A percentile compares a stretch with the other conserved stretches of the same genome.
Conservation (phyloP, 1,140 invertebrate species). For the Eupristina koningsbergeri region DNA sequence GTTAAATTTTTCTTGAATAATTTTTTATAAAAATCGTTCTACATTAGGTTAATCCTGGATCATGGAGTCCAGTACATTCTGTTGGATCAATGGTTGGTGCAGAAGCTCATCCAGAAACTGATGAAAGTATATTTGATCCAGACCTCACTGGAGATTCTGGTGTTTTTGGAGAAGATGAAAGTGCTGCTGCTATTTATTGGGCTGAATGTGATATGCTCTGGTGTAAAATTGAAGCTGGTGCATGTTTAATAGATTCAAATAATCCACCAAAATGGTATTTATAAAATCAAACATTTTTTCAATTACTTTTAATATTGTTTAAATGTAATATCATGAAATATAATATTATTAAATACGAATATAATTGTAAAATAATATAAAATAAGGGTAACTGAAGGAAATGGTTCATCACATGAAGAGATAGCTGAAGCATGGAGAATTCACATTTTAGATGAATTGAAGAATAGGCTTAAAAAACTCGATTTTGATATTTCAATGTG, state of each 20-base stretch:
- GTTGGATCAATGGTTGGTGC: conserved; percentile 85
- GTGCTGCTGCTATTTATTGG: conserved; percentile 79
- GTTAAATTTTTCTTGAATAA: neutral
- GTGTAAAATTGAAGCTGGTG: conserved; percentile 86
- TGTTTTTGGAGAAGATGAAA: conserved; percentile 84
- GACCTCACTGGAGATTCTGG: conserved; percentile 80
- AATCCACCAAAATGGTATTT: conserved; percentile 84
- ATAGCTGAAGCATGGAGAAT: conserved; percentile 83
- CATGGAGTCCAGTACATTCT: conserved; percentile 87
- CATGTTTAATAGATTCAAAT: conserved; percentile 79
- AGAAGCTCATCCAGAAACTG: conserved; percentile 86
- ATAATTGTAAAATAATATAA: too few species aligned
- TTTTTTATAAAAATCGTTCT: conserved; percentile 39
- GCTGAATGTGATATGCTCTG: conserved; percentile 84
- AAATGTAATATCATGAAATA: neutral
- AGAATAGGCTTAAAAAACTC: conserved; percentile 73
- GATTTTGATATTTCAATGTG: conserved; percentile 76
- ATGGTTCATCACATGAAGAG: conserved; percentile 76
- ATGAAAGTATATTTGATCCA: conserved; percentile 84
- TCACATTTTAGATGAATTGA: conserved; percentile 81
- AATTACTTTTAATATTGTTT: neutral
- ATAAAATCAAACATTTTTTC: neutral
- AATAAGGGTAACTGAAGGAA: conserved; percentile 75
- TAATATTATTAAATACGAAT: too few species aligned
- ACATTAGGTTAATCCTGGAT: conserved; percentile 78